Percentiles rank a stretch among this genome's conserved stretches.
Conservation (phyloP, 2,797 vertebrate genomes). For the Chelon labrosus region DNA sequence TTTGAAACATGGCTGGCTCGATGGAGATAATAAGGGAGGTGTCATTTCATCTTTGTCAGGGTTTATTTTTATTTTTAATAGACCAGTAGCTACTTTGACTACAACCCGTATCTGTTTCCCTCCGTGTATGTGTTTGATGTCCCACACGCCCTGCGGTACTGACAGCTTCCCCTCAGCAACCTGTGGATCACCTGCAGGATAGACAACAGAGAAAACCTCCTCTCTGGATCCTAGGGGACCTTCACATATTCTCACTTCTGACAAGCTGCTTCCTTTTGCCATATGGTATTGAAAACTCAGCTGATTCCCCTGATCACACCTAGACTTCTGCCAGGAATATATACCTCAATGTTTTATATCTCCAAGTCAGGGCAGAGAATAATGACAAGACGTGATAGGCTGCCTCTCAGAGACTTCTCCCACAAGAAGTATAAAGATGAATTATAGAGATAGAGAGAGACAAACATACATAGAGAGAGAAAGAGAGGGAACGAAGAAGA, state of each 20-base stretch:
- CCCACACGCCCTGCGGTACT: constrained; percentile 40
- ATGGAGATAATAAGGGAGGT: constrained; percentile 22
- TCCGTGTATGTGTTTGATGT: constrained; percentile 31
- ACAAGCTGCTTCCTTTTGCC: constrained; percentile 68
- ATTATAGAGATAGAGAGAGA: constrained; percentile 66
- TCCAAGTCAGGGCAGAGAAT: constrained; percentile 54
- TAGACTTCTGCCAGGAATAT: constrained; percentile 62
- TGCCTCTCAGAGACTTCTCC: constrained; percentile 59
- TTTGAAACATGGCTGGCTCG: constrained; percentile 16
- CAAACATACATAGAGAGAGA: background rate
- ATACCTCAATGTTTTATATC: constrained; percentile 64
- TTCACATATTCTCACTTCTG: constrained; percentile 68
- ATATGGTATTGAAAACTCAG: constrained; percentile 66
- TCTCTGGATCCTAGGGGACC: constrained; percentile 50
- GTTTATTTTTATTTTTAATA: constrained; percentile 57
- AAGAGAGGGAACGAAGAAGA: background rate
- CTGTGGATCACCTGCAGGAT: constrained; percentile 71
- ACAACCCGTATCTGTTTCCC: constrained; percentile 32
- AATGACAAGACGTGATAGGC: constrained; percentile 66
- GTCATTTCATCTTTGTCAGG: constrained; percentile 47
- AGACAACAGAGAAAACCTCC: constrained; percentile 63
- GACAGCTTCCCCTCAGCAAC: constrained; percentile 61
- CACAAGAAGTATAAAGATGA: constrained; percentile 65
- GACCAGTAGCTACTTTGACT: constrained; percentile 36
- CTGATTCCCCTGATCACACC: constrained; percentile 70